Evolutionary conservation across 1,140 invertebrate genomes (phyloP).

Genomic region (Oncopeltus fasciatus): DNA sequence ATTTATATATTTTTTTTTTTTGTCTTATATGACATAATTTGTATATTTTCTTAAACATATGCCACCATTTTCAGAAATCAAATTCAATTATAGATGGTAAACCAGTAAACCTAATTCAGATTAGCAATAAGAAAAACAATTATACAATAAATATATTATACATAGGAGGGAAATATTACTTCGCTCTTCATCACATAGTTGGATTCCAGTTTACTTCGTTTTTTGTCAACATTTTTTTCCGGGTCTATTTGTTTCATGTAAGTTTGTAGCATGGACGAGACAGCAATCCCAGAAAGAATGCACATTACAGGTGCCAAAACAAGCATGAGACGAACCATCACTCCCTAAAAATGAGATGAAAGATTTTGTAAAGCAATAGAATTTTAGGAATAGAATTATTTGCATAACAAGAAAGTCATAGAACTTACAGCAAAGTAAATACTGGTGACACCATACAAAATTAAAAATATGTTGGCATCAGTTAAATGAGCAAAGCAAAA

Average conservation of each 20-base stretch:
- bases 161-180: slow-evolving; percentile 38
- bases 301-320: slow-evolving; percentile 97
- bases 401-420: too few species aligned
- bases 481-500: slow-evolving; percentile 88
- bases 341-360: slow-evolving; percentile 48
- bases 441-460: slow-evolving; percentile 91
- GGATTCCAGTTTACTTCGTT: slow-evolving; percentile 60
- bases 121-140: too few species aligned
- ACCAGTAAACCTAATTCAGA: too few species aligned
- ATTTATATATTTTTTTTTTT: too few species aligned
- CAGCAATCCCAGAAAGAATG: slow-evolving; percentile 84
- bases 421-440: slow-evolving; percentile 91
- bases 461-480: slow-evolving; percentile 93
- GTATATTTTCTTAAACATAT: too few species aligned
- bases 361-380: too few species aligned
- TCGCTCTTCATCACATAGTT: slow-evolving; percentile 78
- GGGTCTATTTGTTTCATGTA: slow-evolving; percentile 78
- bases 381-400: too few species aligned
- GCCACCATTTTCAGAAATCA: too few species aligned
- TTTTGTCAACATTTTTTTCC: slow-evolving; percentile 37
- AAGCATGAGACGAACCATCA: slow-evolving; percentile 97
- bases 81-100: too few species aligned
- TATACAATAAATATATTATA: too few species aligned
- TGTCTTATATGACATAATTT: too few species aligned
- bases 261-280: slow-evolving; percentile 73